Conservation (phyloP, 2,888 invertebrate species). For the Axea sp. region DNA sequence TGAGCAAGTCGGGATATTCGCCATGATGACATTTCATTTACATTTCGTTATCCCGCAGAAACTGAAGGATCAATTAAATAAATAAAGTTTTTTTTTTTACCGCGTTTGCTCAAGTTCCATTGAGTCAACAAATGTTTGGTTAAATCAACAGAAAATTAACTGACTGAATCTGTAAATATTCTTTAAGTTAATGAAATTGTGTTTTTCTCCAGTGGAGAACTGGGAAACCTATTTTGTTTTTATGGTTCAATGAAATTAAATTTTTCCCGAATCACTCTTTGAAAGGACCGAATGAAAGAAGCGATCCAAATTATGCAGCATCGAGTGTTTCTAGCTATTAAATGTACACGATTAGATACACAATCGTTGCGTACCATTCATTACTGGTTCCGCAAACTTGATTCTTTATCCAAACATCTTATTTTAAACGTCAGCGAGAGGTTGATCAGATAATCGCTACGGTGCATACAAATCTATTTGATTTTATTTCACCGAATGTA, state of each 20-base stretch:
- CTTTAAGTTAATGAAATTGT: slow-evolving; percentile 2
- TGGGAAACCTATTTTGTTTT: neutral
- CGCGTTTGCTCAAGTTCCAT: neutral
- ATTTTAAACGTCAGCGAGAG: too few relatives aligned
- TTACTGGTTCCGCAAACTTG: too few relatives aligned
- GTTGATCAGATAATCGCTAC: too few relatives aligned
- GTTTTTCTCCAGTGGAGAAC: too few relatives aligned
- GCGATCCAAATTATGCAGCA: neutral
- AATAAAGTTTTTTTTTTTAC: neutral
- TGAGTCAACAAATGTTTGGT: neutral
- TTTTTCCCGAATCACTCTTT: neutral
- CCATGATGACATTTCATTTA: neutral
- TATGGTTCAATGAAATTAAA: slow-evolving; percentile 3
- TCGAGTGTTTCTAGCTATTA: too few relatives aligned
- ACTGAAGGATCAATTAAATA: neutral
- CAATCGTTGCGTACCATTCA: too few relatives aligned
- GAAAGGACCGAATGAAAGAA: neutral
- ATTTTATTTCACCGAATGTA: too few relatives aligned
- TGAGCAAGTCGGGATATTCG: too few relatives aligned
- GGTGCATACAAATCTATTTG: too few relatives aligned
- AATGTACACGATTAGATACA: too few relatives aligned
- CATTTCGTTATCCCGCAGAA: neutral
- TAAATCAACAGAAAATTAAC: slow-evolving; percentile 4
- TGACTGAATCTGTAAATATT: slow-evolving; percentile 11
- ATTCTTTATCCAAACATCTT: too few relatives aligned